Base-by-base conservation (phyloP, 1,140 invertebrate species). In the Eriosoma lanigerum region DNA sequence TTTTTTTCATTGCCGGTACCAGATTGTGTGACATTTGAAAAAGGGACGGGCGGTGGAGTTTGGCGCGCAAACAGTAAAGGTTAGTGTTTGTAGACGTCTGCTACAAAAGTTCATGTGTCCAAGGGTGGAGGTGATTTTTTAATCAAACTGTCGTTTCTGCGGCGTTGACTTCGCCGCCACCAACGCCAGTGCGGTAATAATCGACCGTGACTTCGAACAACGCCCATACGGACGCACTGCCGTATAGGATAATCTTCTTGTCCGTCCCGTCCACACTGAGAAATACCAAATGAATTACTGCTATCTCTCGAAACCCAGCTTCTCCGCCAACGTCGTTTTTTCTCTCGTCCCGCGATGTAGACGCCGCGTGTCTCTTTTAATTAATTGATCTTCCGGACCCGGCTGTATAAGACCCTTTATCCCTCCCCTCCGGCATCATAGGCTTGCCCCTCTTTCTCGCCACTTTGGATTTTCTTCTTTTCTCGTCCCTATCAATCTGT, bases 371-470 rank as follows among this genome's bases (percentile, higher is more conserved):
- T 66, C 66, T 83, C 81, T 82, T 72, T 80, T 75, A 81, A 78
- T 76, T 82, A 70, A 78, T 83, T 72, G 66, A 76, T 82, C 54
- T 80, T 46, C 48, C 64, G 26, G 44, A 44, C 81, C 60, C 78
- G 64, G 70, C n/a, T n/a, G 44, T 54, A 38, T 38, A 52, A 62
- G 64, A 62, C 75, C 72, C 46, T 44, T 50, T 80, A 62, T 73
- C 58, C n/a, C 24, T 56, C 19, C 21, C 70, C 44, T 21, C 48
- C n/a, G n/a, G n/a, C n/a, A n/a, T n/a, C n/a, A n/a, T n/a, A n/a
- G n/a, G n/a, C n/a, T 44, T 32, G 29, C 66, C 78, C 72, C 66
- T 80, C 32, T 46, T 58, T 32, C 32, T 50, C 29, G 15, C 38
- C 50, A 48, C 73, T 70, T 32, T 52, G 58, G 21, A 81, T 64